A percentile compares a stretch with the other conserved stretches of the same genome.
These are phyloP conservation scores for Aplysia californica DNA, from an alignment of 1,140 invertebrate species.

Conservation along the genomic window DNA sequence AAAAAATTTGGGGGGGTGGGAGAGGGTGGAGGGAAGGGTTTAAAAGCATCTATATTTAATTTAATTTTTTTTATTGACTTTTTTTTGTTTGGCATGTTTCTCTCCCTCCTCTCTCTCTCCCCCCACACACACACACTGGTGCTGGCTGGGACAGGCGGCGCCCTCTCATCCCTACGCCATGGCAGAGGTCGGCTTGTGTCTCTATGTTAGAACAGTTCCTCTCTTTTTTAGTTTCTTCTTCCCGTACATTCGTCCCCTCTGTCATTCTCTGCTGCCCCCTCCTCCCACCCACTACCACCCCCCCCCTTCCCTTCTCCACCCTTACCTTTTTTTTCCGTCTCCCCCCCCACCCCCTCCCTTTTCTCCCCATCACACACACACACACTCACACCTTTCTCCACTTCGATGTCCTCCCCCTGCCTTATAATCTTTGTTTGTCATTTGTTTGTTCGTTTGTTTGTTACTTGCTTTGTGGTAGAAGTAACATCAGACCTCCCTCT, in stretches of 20 bases:
- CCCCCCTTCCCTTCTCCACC: not conserved
- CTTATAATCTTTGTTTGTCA: too few species aligned
- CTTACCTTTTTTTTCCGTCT: not conserved
- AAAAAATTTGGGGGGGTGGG: too few species aligned
- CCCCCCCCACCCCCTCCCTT: not conserved
- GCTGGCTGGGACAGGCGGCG: slow-evolving; percentile 5
- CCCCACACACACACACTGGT: not conserved
- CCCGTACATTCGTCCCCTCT: not conserved
- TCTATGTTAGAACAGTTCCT: not conserved
- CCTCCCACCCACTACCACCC: not conserved
- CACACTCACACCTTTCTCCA: not conserved
- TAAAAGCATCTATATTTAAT: too few species aligned
- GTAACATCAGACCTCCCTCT: too few species aligned
- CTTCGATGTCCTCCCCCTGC: not conserved
- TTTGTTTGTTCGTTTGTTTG: too few species aligned
- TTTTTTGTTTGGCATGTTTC: slow-evolving; percentile 5
- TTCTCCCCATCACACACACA: not conserved
- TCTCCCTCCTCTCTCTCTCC: not conserved
- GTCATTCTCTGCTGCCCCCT: not conserved
- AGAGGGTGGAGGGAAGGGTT: too few species aligned
- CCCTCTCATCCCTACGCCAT: slow-evolving; percentile 23
- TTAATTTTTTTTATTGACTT: too few species aligned
- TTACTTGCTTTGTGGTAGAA: too few species aligned
- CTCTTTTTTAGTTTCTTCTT: not conserved
- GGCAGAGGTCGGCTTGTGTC: slow-evolving; percentile 13